Evolutionary conservation across 2,888 invertebrate genomes (phyloP).

Genomic region (Aporophyla lueneburgensis): DNA sequence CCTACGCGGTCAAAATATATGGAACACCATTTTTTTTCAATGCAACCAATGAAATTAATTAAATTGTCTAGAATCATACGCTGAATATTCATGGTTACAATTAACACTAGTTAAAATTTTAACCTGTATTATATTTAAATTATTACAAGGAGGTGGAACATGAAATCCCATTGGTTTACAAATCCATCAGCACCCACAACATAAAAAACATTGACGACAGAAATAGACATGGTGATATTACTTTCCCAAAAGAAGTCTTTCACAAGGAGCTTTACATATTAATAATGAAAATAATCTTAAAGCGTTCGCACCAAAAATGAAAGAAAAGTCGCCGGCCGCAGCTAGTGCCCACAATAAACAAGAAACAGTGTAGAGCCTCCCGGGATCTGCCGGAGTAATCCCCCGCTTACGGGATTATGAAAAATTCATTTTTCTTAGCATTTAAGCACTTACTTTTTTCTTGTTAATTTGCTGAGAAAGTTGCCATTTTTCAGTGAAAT

Average conservation of each 20-base stretch:
- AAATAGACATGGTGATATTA: neutral
- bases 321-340: neutral
- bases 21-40: too few species aligned
- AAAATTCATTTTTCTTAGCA: constrained; percentile 49
- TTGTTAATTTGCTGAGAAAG: constrained; percentile 29
- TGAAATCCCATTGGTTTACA: neutral
- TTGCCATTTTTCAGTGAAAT: constrained; percentile 11
- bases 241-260: neutral
- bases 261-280: constrained; percentile 13
- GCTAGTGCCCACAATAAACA: constrained; percentile 31
- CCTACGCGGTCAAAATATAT: too few species aligned
- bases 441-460: constrained; percentile 39
- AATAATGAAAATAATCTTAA: constrained; percentile 11
- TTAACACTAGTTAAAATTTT: too few species aligned
- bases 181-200: neutral
- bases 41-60: too few species aligned
- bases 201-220: neutral
- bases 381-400: constrained; percentile 30
- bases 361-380: constrained; percentile 16
- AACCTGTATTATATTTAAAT: too few species aligned
- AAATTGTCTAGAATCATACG: too few species aligned
- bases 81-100: too few species aligned
- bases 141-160: too few species aligned
- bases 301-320: neutral
- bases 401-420: constrained; percentile 53